Base-by-base conservation (phyloP, 2,888 invertebrate genomes). In the Cosmorhoe ocellata region DNA sequence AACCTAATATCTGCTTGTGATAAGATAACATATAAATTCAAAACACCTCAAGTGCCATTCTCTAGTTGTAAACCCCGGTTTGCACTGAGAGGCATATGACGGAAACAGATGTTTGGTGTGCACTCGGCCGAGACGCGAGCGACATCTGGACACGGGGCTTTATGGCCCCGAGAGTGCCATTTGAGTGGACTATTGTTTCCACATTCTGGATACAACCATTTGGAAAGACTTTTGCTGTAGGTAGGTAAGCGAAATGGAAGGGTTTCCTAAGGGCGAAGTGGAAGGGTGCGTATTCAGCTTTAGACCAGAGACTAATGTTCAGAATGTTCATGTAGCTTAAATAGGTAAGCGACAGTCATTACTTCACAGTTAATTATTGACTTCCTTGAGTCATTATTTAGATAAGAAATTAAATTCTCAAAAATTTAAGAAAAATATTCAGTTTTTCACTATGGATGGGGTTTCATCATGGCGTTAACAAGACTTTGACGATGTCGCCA, bases 31-130 rank as follows among this genome's bases (percentile, higher is more conserved):
- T 18, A 4, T 4, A 26, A 26, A 18, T 28, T 11, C n/a, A 49
- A 41, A 18, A 18, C 18, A 18, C 18, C 27, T 38, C n/a, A 22
- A 34, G 33, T 39, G 11, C 27, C 37, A 44, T 42, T 46, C 8
- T 36, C 34, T 28, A 42, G 42, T 31, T 41, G 7, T 43, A 33
- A 48, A 37, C 44, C 40, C 56, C 58, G 57, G 55, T 64, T 64
- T 58, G 60, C 61, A 64, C 10, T 56, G 48, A 39, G 41, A 42
- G 44, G 55, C 73, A 71, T 67, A 54, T 70, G 74, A 63, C 67
- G 74, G 74, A 70, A 73, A 58, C 74, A 74, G 74, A 65, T 74
- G 66, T 56, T 54, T 38, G 13, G 61, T 62, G 66, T 39, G 68
- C 67, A 55, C 54, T 55, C 57, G 50, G 22, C 64, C 66, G 63